phyloP scores from a whole-genome alignment of 2,797 vertebrate genomes.

The Acridotheres tristis region DNA sequence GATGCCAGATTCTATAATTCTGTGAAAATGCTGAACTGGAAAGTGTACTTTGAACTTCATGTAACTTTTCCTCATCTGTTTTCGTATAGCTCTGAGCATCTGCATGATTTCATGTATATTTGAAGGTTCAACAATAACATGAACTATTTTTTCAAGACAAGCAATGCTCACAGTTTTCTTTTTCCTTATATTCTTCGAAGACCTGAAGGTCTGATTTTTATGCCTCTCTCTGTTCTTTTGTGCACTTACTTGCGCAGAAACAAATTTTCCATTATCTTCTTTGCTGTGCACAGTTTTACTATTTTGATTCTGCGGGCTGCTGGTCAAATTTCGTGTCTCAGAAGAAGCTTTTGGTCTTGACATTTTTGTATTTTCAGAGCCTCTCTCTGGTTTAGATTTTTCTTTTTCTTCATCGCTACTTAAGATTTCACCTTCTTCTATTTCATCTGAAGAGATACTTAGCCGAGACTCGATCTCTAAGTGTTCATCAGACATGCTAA shows the following conservation, averaged over 20 bases:
- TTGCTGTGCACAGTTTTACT: constrained; percentile 30
- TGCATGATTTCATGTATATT: constrained; percentile 88
- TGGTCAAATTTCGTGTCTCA: constrained; percentile 43
- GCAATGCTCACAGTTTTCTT: constrained; percentile 71
- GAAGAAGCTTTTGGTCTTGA: constrained; percentile 53
- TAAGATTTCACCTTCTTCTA: constrained; percentile 94
- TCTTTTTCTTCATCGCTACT: constrained; percentile 82
- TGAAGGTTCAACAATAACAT: constrained; percentile 77
- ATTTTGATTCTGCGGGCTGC: constrained; percentile 31
- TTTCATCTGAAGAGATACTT: constrained; percentile 78
- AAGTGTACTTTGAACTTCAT: constrained; percentile 97
- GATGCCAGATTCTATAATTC: constrained; percentile 90
- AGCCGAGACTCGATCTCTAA: constrained; percentile 55
- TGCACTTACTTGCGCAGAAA: constrained; percentile 48
- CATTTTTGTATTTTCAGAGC: constrained; percentile 49
- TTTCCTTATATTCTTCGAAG: constrained; percentile 60
- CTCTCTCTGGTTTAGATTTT: constrained; percentile 66
- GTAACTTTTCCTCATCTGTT: constrained; percentile 90
- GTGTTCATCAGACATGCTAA: constrained; percentile 69
- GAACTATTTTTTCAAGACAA: constrained; percentile 79
- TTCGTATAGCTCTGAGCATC: constrained; percentile 84
- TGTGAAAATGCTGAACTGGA: constrained; percentile 87
- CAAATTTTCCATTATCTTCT: constrained; percentile 53
- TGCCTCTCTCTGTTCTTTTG: constrained; percentile 57
- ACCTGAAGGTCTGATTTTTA: constrained; percentile 42